A percentile compares a stretch with the other conserved stretches of the same genome.
phyloP scores from a whole-genome alignment of 2,888 invertebrate species.

The Drosophila neonasuta region DNA sequence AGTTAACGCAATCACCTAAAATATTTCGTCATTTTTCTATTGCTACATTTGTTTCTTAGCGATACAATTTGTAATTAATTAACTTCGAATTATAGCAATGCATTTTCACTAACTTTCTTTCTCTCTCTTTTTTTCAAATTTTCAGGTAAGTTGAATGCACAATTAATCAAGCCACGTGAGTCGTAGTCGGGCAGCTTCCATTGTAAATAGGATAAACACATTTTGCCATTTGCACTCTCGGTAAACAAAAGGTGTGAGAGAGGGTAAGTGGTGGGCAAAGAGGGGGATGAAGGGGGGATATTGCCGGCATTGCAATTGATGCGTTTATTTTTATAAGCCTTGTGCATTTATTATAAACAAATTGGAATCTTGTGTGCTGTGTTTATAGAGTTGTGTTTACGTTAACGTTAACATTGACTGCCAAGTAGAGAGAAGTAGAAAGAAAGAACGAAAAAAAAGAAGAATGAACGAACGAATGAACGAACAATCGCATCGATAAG shows the following conservation, averaged over 20 bases:
- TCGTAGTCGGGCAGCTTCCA: constrained; percentile 24
- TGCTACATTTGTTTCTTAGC: too few relatives aligned
- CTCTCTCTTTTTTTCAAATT: constrained; percentile 14
- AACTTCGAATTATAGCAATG: constrained; percentile 5
- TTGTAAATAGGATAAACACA: constrained; percentile 37
- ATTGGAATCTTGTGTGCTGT: constrained; percentile 17
- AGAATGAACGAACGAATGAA: constrained; percentile 3
- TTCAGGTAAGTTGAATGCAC: constrained; percentile 67
- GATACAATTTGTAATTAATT: background rate
- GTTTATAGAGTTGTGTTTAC: constrained; percentile 42
- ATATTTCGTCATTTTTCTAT: background rate
- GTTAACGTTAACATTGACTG: constrained; percentile 75
- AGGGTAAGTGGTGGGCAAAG: background rate
- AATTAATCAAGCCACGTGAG: constrained; percentile 73
- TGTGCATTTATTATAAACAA: constrained; percentile 74
- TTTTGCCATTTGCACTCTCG: constrained; percentile 49
- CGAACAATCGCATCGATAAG: background rate
- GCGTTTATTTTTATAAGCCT: constrained; percentile 73
- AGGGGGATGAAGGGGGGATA: background rate
- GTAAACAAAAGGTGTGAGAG: constrained; percentile 40
- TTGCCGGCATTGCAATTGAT: constrained; percentile 52
- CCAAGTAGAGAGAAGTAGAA: constrained; percentile 20
- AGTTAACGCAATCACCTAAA: background rate
- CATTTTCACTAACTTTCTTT: constrained; percentile 49
- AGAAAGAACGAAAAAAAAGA: constrained; percentile 17